Base-by-base conservation (phyloP, 1,140 invertebrate genomes). In the Spodoptera litura region DNA sequence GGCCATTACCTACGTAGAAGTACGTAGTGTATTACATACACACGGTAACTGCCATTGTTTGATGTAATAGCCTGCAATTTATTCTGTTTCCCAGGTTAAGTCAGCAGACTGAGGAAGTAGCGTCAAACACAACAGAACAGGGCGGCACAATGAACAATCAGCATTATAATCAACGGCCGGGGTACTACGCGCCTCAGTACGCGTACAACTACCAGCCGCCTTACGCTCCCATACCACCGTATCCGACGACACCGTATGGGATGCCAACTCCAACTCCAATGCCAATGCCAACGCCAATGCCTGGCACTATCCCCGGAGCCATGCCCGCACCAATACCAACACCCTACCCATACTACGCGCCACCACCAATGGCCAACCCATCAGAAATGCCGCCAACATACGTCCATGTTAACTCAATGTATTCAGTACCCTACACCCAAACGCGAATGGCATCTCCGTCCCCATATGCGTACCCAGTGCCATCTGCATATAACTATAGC, bases 71-170 rank as follows among this genome's bases (percentile, higher is more conserved):
- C 31, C 15, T 27, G 66, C 38, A 75, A 27, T 49, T 56, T 15
- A 10, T 4, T 49, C 12, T 52, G 35, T 53, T 94, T 95, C 51
- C 52, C 88, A 95, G 94, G 78, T 89, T 93, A 79, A 88, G 88
- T 64, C 90, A 90, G 78, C 91, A 94, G 80, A 87, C 92, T 20
- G 93, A 95, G 81, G 92, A 93, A 59, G 70, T 89, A 10, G 85
- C 87, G 51, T 64, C 89, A 55, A 75, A 38, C 27, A n/a, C 49
- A 3, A 72, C 86, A 51, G 90, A 93, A 44, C 80, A 85, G 8
- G 80, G 85, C n/a, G 59, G 55, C 53, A 87, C 85, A 79, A 93
- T 93, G 93, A 93, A 90, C 70, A 93, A 94, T 70, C 89, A 90
- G 12, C 83, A 80, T 15, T 90, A 89, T 80, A 92, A 91, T 68